Base-by-base conservation (phyloP, 2,797 vertebrate species). In the Lycodopsis pacificus region DNA sequence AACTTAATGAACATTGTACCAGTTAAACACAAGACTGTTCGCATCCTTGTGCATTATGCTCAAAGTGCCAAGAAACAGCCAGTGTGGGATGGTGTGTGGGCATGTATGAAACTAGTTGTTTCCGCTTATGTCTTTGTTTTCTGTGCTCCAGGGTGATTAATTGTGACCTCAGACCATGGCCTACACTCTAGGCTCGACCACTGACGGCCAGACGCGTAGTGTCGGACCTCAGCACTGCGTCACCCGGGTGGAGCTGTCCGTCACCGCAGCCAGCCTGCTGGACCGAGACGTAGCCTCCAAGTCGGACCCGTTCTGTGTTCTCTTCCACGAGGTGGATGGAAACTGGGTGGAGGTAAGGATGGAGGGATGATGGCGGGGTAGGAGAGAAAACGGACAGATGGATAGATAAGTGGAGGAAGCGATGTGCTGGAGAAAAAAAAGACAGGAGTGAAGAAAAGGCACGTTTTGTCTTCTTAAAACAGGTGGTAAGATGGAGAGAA, bases 271-370 rank as follows among this genome's bases (percentile, higher is more conserved):
- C 58, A 98, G 90, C 91, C 96, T 99, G 49, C 96, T 99, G 86
- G 98, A 99, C 91, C 94, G 98, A 30, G 98, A 99, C 7, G 97
- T 99, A 71, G 97, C 98, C 63, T 99, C 98, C 84, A 99, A 99
- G 93, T 99, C 98, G 0, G 98, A 99, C 91, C 98, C 98, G 0
- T 99, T 99, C 95, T 99, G 98, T 0, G 98, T 99, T 71, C 96
- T 99, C 74, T 98, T 99, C 88, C 93, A 96, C 63, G 97, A 99
- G 84, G 95, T 96, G 77, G 94, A 97, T 0, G 95, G 96, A 77
- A 97, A 97, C 89, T 99, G 98, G 98, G 95, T 94, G 61, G 98
- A 99, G 98, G 98, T 95, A 73, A 81, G 79, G 36, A 67, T 30
- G 57, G 57, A 53, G 22, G 34, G 57, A 58, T 57, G 46, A 68